Percentiles rank a stretch among this genome's conserved stretches.
These are phyloP conservation scores for Cyrtonyx montezumae DNA, from an alignment of 2,113 vertebrate genomes.

Conservation along the genomic window DNA sequence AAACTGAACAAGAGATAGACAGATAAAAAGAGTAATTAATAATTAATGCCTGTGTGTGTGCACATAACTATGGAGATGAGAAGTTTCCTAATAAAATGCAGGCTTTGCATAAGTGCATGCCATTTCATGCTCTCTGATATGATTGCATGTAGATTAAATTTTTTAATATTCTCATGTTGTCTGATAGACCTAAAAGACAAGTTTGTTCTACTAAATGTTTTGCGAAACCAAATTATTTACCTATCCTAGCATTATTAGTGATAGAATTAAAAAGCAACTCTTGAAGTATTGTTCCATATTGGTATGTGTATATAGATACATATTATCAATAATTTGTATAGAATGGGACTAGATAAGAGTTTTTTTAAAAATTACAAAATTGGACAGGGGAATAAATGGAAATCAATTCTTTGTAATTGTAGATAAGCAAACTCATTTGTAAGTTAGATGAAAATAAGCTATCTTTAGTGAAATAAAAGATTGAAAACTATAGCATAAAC, in stretches of 20 bases:
- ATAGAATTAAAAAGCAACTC: not conserved
- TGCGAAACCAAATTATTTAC: not conserved
- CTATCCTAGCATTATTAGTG: not conserved
- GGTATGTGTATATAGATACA: not conserved
- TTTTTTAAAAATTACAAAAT: not conserved
- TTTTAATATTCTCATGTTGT: not conserved
- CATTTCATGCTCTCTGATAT: not conserved
- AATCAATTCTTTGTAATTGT: not conserved
- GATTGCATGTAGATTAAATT: not conserved
- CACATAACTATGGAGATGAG: not conserved
- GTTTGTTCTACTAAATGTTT: not conserved
- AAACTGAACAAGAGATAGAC: not conserved
- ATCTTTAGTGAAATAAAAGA: not conserved
- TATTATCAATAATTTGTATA: not conserved
- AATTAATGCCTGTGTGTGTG: not conserved
- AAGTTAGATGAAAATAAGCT: not conserved
- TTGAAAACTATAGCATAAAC: not conserved
- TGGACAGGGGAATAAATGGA: not conserved
- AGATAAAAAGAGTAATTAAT: not conserved
- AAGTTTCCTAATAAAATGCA: not conserved
- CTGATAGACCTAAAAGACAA: not conserved
- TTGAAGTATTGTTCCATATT: not conserved
- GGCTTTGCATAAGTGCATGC: not conserved
- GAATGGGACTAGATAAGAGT: not conserved
- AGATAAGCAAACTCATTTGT: not conserved